These are phyloP conservation scores for Orthonychiurus folsomi DNA, from an alignment of 2,888 invertebrate genomes.

Conservation along the genomic window DNA sequence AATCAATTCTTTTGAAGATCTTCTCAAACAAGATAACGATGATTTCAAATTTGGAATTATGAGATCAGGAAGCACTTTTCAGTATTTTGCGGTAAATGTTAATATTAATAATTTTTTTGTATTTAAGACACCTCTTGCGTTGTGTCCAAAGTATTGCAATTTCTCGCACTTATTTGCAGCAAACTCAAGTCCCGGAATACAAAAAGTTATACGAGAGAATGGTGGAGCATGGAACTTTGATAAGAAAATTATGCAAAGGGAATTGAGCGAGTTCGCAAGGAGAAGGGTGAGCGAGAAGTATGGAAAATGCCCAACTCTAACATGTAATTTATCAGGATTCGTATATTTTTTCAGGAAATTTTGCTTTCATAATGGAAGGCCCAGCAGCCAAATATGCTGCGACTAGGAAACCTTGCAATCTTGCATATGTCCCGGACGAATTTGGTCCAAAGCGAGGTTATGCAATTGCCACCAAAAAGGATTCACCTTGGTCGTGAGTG, in stretches of 20 bases:
- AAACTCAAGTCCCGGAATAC: neutral
- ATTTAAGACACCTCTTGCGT: neutral
- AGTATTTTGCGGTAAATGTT: slow-evolving; percentile 66
- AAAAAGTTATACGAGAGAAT: neutral
- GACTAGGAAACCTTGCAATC: slow-evolving; percentile 83
- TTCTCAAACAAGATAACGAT: slow-evolving; percentile 75
- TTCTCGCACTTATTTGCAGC: neutral
- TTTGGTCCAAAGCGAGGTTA: slow-evolving; percentile 29
- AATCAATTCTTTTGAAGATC: slow-evolving; percentile 59
- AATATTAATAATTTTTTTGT: too few relatives aligned
- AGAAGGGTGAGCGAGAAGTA: neutral
- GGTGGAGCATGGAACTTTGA: neutral
- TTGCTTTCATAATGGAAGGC: slow-evolving; percentile 60
- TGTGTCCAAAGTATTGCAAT: neutral
- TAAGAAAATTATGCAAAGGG: neutral
- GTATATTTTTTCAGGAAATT: slow-evolving; percentile 61
- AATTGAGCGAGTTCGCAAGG: slow-evolving; percentile 4
- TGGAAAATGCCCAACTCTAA: neutral
- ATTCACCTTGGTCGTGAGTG: slow-evolving; percentile 27
- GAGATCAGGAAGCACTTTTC: slow-evolving; percentile 68
- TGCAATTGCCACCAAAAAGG: slow-evolving; percentile 28
- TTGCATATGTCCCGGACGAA: slow-evolving; percentile 73
- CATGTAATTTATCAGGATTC: too few relatives aligned
- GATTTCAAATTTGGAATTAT: slow-evolving; percentile 81
- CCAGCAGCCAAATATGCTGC: slow-evolving; percentile 69